Base-by-base conservation (phyloP, 2,888 invertebrate genomes). In the Empis stercorea region DNA sequence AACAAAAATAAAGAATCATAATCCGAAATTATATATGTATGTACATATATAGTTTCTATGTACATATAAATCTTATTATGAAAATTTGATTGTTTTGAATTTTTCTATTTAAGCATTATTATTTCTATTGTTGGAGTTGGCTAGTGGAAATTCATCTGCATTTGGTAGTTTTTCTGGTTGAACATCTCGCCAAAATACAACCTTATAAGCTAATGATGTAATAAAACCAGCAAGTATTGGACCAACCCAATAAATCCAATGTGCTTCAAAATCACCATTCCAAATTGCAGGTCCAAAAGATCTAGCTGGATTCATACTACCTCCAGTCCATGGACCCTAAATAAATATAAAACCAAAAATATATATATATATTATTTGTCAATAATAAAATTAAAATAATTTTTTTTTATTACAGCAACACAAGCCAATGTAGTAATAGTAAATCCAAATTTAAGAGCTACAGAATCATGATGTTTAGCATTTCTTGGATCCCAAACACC, bases 191-290 rank as follows among this genome's bases (percentile, higher is more conserved):
- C 20, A 40, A 4, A 69, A 68, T 36, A 69, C 65, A 3, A 61
- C 54, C 53, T 68, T 71, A 55, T 76, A 77, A 30, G 71, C 59
- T 1, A 70, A 40, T 16, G 75, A 61, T 2, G 69, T 64, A 4
- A 75, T 32, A 10, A 65, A 51, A 9, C 68, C 64, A 1, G 71
- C 71, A 3, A 59, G 50, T 17, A 76, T 43, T 0, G 84, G 84
- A 16, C 79, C 84, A 6, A 76, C 63, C 83, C 84, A 84, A 58
- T 79, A 84, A 1, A 82, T 49, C 86, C 85, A 87, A 52, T 86
- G 85, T 27, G 71, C 55, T 0, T 61, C 52, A 78, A 84, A 87
- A 37, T 73, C 69, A 2, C 74, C 75, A 30, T 80, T 80, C 73
- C 80, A 78, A 3, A 86, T 54, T 0, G 85, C 84, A 0, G 87